Evolutionary conservation across 2,888 invertebrate species (phyloP).

Genomic region (Amblyjoppa fuscipennis): DNA sequence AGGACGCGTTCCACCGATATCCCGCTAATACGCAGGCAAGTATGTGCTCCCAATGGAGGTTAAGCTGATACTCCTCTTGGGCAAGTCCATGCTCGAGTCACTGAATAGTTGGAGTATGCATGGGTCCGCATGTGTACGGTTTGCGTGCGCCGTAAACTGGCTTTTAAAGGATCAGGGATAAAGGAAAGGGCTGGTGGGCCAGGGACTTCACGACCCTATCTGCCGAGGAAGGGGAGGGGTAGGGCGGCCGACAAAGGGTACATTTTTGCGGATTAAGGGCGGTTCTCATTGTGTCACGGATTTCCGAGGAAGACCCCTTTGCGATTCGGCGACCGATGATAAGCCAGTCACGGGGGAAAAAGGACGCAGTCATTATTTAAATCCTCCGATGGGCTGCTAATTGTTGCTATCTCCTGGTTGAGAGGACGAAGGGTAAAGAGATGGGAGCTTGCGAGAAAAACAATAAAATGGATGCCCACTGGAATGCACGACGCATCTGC

Average conservation of each 20-base stretch:
- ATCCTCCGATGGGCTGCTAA: slow-evolving; percentile 48
- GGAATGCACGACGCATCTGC: slow-evolving; percentile 21
- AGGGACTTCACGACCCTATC: slow-evolving; percentile 32
- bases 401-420: slow-evolving; percentile 35
- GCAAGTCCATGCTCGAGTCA: slow-evolving; percentile 15
- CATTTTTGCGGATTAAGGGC: slow-evolving; percentile 79
- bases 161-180: slow-evolving; percentile 78
- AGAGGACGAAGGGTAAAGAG: not conserved
- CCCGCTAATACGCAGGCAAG: slow-evolving; percentile 41
- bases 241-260: slow-evolving; percentile 68
- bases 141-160: slow-evolving; percentile 74
- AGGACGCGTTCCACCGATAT: slow-evolving; percentile 30
- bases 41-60: slow-evolving; percentile 19
- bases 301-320: slow-evolving; percentile 39
- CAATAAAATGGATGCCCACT: not conserved
- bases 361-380: slow-evolving; percentile 52
- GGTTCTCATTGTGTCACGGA: slow-evolving; percentile 66
- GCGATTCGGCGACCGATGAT: not conserved
- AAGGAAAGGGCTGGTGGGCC: slow-evolving; percentile 43
- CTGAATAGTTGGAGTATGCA: slow-evolving; percentile 26
- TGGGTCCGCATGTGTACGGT: slow-evolving; percentile 7
- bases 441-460: not conserved
- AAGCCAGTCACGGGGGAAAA: slow-evolving; percentile 6
- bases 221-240: not conserved
- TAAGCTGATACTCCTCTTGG: slow-evolving; percentile 11